These are phyloP conservation scores for Argynnis bischoffii DNA, from an alignment of 2,888 invertebrate genomes.

Conservation along the genomic window DNA sequence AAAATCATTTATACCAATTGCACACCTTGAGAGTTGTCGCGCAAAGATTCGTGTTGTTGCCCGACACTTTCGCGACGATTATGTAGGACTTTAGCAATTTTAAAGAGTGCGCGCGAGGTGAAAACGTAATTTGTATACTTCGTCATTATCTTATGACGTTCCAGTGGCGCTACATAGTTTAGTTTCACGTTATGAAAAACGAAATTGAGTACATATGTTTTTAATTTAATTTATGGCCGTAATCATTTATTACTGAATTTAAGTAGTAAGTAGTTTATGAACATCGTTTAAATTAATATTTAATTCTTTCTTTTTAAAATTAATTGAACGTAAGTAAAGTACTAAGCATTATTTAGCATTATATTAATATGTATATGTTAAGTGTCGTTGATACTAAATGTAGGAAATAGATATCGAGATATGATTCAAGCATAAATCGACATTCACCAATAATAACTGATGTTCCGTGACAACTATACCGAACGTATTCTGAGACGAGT, in stretches of 20 bases:
- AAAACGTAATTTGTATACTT: slow-evolving; percentile 38
- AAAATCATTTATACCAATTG: slow-evolving; percentile 50
- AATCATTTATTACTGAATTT: too few relatives aligned
- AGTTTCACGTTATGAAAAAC: slow-evolving; percentile 6
- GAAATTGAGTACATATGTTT: neutral
- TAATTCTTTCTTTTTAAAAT: too few relatives aligned
- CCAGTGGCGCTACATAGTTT: slow-evolving; percentile 8
- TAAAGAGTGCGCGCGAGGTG: slow-evolving; percentile 55
- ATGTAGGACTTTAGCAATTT: slow-evolving; percentile 49
- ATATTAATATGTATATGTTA: neutral
- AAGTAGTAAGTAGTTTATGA: too few relatives aligned
- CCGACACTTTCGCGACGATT: slow-evolving; percentile 55
- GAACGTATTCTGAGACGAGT: slow-evolving; percentile 54
- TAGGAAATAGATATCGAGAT: slow-evolving; percentile 50
- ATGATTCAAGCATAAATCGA: slow-evolving; percentile 55
- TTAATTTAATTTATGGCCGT: neutral
- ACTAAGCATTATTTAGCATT: neutral
- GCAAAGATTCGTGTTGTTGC: slow-evolving; percentile 49
- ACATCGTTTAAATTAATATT: too few relatives aligned
- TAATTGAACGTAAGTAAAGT: neutral
- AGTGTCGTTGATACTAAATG: neutral
- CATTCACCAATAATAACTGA: slow-evolving; percentile 64
- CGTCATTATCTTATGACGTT: slow-evolving; percentile 40
- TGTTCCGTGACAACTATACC: slow-evolving; percentile 59
- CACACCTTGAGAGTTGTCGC: slow-evolving; percentile 47